Evolutionary conservation across 2,888 invertebrate species (phyloP).

Genomic region (Hipparchia sbordonii): DNA sequence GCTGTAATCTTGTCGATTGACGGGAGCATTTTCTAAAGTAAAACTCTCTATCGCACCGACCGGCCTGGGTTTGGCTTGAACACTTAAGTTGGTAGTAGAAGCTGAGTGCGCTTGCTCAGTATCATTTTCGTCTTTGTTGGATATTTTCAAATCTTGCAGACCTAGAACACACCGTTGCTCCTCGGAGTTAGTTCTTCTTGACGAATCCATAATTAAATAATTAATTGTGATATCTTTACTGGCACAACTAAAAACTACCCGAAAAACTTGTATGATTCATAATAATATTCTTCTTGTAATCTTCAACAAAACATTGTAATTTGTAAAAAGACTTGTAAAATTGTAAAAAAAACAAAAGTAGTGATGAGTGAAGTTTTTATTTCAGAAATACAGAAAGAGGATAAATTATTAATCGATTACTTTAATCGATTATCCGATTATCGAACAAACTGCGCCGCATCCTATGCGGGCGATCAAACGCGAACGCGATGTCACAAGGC

Average conservation of each 20-base stretch:
- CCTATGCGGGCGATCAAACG: too few species aligned
- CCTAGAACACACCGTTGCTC: conserved; percentile 77
- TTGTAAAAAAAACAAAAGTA: conserved; percentile 38
- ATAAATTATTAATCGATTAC: too few species aligned
- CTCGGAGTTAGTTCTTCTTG: conserved; percentile 70
- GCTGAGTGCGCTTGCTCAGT: conserved; percentile 79
- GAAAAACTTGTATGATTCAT: conserved; percentile 45
- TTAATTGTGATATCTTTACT: conserved; percentile 36
- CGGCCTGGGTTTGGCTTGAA: conserved; percentile 77
- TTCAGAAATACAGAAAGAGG: too few species aligned
- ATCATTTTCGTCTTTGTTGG: conserved; percentile 77
- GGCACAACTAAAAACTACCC: conserved; percentile 4
- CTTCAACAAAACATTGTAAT: conserved; percentile 47
- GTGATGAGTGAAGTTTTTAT: conserved; percentile 30
- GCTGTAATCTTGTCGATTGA: conserved; percentile 75
- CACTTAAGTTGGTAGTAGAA: conserved; percentile 65
- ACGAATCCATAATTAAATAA: conserved; percentile 62
- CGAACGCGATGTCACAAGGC: too few species aligned
- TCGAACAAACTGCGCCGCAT: too few species aligned
- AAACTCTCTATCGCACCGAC: conserved; percentile 87
- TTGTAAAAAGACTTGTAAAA: conserved; percentile 15
- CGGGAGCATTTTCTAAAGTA: conserved; percentile 79
- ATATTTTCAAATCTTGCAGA: conserved; percentile 79
- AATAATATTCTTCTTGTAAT: conserved; percentile 44
- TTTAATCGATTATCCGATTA: too few species aligned